Evolutionary conservation across 2,888 invertebrate species (phyloP), one percentile per base, ranked within the genome.

Genomic region (Caenorhabditis sp.): DNA sequence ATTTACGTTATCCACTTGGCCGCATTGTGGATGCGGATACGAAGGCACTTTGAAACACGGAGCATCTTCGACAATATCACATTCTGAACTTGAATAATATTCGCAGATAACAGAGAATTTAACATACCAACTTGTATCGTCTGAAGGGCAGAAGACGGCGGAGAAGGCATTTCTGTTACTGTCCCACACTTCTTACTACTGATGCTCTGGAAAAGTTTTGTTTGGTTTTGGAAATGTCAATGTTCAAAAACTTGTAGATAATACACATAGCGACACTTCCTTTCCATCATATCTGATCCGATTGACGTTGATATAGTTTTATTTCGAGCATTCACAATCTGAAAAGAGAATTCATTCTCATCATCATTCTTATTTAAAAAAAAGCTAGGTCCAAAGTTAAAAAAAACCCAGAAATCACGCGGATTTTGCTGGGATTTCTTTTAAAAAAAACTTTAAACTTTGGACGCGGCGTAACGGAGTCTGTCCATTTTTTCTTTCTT

Each of bases 201-300:
- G 1, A 80, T 71, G 13, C 73, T 71, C 59, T 82, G 71, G 35
- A 37, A 17, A 43, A 27, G 11, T 39, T n/a, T 50, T 13, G 17
- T 30, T 43, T 35, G 2, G 15, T 2, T 37, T 22, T 13, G 3
- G 24, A 35, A 41, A 41, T 13, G 11, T 8, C 26, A 0, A 37
- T 8, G n/a, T 55, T 39, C 2, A 20, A 79, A 59, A 30, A 71
- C 77, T 35, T 81, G 76, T 32, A 82, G 63, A 32, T 81, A 81
- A 62, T 83, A 87, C 6, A 85, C 73, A 70, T 83, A 85, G 17
- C 76, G 72, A 66, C 87, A 87, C 27, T 79, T 74, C 22, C 83
- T 79, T 22, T 86, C 84, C 85, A 87, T 87, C 76, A 85, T 71
- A 53, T 86, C 86, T 4, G 86, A 80, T 2, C 83, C 84, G 15